Percentiles rank a stretch among this genome's conserved stretches.
These are phyloP conservation scores for Allolobophora icterica DNA, from an alignment of 2,888 invertebrate species.

Conservation along the genomic window DNA sequence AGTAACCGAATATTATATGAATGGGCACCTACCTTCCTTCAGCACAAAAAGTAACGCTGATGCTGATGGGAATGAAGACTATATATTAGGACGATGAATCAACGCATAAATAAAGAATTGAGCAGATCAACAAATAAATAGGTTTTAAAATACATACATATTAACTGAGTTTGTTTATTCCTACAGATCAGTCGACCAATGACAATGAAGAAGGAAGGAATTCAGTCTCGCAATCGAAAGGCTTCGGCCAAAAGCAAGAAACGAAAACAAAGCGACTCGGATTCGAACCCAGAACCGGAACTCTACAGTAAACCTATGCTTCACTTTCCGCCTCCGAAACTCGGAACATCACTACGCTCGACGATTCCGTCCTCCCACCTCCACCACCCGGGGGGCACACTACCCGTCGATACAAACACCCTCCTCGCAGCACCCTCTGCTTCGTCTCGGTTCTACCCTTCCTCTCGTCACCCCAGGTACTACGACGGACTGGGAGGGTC, in stretches of 20 bases:
- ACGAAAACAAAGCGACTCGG: background rate
- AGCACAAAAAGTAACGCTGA: background rate
- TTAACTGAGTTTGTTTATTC: background rate
- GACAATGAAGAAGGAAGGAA: slow-evolving; percentile 33
- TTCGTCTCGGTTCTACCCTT: background rate
- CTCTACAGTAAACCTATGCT: background rate
- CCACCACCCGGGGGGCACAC: background rate
- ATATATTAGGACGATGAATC: background rate
- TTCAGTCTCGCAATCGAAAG: slow-evolving; percentile 40
- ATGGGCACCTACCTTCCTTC: too few species aligned
- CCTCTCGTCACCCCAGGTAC: background rate
- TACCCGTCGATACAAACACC: background rate
- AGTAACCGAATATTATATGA: too few species aligned
- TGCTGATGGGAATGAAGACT: background rate
- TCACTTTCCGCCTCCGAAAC: background rate
- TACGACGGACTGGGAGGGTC: background rate
- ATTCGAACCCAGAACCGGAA: background rate
- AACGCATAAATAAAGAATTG: too few species aligned
- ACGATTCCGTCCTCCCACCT: background rate
- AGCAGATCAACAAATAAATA: too few species aligned
- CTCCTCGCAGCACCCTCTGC: background rate
- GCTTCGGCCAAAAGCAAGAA: background rate
- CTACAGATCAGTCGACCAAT: slow-evolving; percentile 3
- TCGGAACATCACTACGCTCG: background rate
- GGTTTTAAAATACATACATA: background rate